Evolutionary conservation across 2,888 invertebrate genomes (phyloP).

Genomic region (Orthosia gracilis): DNA sequence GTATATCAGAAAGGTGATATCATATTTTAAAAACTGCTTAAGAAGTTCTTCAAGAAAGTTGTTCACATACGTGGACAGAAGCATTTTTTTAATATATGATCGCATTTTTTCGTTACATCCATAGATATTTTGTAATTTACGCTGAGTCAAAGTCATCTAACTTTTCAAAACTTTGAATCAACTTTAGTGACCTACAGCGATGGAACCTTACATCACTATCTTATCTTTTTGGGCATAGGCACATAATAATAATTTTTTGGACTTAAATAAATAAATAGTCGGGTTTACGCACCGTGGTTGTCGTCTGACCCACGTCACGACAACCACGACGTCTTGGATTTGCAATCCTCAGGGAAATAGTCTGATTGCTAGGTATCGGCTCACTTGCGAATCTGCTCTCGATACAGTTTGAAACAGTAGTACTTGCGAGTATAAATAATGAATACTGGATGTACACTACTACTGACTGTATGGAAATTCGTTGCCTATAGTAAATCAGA

Average conservation of each 20-base stretch:
- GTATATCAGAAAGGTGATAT: too few relatives aligned
- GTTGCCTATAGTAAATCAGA: too few relatives aligned
- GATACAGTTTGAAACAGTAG: neutral
- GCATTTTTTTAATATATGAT: too few relatives aligned
- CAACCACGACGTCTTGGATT: neutral
- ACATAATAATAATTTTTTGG: neutral
- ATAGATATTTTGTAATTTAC: too few relatives aligned
- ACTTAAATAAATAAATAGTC: slow-evolving; percentile 16
- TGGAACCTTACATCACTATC: neutral
- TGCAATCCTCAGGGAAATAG: slow-evolving; percentile 31
- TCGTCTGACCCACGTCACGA: neutral
- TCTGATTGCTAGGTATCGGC: slow-evolving; percentile 4
- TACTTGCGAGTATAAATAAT: neutral
- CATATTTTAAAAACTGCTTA: too few relatives aligned
- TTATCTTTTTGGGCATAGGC: neutral
- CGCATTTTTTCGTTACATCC: too few relatives aligned
- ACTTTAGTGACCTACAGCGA: too few relatives aligned
- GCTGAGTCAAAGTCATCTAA: too few relatives aligned
- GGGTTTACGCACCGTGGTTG: slow-evolving; percentile 7
- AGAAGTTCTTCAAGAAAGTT: too few relatives aligned
- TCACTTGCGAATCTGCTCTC: slow-evolving; percentile 1
- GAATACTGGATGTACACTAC: neutral
- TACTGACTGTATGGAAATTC: too few relatives aligned
- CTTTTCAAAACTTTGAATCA: too few relatives aligned
- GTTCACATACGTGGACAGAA: too few relatives aligned